Evolutionary conservation across 2,797 vertebrate genomes (phyloP).

Genomic region (Fistularia tabacaria): DNA sequence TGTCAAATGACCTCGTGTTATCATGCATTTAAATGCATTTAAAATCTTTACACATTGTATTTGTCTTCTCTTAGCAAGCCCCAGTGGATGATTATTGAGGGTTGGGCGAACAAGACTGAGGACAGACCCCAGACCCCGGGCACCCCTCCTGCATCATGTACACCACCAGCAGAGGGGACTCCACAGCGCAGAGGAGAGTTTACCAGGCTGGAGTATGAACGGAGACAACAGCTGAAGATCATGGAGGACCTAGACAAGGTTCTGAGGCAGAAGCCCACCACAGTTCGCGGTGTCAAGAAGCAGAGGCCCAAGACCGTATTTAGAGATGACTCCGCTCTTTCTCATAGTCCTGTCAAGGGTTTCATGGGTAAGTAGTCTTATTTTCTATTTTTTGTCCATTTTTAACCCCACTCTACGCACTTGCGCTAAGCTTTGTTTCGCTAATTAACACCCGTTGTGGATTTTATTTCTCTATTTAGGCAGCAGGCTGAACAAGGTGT

Average conservation of each 20-base stretch:
- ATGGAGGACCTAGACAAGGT: conserved; percentile 93
- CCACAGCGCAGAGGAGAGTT: conserved; percentile 82
- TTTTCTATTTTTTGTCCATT: no score
- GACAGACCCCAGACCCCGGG: conserved; percentile 65
- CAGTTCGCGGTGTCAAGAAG: conserved; percentile 79
- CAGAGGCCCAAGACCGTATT: conserved; percentile 86
- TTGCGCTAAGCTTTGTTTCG: no score
- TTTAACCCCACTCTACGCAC: no score
- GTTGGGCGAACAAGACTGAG: conserved; percentile 67
- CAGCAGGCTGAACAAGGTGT: conserved; percentile 84
- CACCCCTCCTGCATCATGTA: conserved; percentile 59
- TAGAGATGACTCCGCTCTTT: conserved; percentile 85
- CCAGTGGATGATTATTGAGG: conserved; percentile 74
- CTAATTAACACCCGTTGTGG: no score
- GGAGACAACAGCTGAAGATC: conserved; percentile 86
- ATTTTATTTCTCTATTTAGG: conserved; percentile 59
- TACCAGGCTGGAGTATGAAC: conserved; percentile 83
- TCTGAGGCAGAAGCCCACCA: conserved; percentile 80
- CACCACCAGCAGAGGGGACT: conserved; percentile 67
- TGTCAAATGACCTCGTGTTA: no score
- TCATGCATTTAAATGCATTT: no score
- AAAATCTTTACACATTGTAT: no score
- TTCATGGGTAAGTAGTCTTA: conserved; percentile 75
- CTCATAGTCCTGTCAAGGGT: conserved; percentile 84
- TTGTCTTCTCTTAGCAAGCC: conserved; percentile 57